phyloP scores from a whole-genome alignment of 1,140 invertebrate genomes.

The Drosophila ercepeae region DNA sequence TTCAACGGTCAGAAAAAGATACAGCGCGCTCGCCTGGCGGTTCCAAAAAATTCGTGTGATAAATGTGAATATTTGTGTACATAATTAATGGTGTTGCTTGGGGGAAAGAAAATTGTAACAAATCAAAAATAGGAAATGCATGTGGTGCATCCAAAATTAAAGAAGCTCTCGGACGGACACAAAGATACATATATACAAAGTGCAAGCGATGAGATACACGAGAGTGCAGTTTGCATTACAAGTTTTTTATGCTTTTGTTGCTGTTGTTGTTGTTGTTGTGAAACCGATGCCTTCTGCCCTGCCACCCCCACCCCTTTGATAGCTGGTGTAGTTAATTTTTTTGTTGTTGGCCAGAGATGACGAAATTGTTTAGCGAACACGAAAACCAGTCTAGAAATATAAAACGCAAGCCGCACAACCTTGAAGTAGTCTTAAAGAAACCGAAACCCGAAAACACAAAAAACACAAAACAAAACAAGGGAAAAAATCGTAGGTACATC shows the following conservation, averaged over 20 bases:
- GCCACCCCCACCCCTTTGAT: conserved; percentile 19
- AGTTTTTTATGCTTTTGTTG: conserved; percentile 24
- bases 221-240: conserved; percentile 60
- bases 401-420: conserved; percentile 61
- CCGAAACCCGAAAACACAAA: conserved; percentile 43
- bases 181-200: neutral
- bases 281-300: conserved; percentile 5
- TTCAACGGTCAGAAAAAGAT: conserved; percentile 19
- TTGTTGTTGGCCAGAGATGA: conserved; percentile 56
- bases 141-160: conserved; percentile 16
- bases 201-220: neutral
- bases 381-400: conserved; percentile 75
- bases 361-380: conserved; percentile 76
- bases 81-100: conserved; percentile 36
- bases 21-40: conserved; percentile 7
- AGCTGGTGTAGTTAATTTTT: conserved; percentile 18
- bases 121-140: conserved; percentile 15
- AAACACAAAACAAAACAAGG: conserved; percentile 40
- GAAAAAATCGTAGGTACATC: conserved; percentile 14
- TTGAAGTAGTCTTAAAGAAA: conserved; percentile 72
- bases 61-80: conserved; percentile 35
- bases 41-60: conserved; percentile 28
- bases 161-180: neutral
- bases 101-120: conserved; percentile 16
- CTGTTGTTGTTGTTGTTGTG: conserved; percentile 10